phyloP scores from a whole-genome alignment of 2,113 vertebrate genomes.

The Circaetus cinerascens region DNA sequence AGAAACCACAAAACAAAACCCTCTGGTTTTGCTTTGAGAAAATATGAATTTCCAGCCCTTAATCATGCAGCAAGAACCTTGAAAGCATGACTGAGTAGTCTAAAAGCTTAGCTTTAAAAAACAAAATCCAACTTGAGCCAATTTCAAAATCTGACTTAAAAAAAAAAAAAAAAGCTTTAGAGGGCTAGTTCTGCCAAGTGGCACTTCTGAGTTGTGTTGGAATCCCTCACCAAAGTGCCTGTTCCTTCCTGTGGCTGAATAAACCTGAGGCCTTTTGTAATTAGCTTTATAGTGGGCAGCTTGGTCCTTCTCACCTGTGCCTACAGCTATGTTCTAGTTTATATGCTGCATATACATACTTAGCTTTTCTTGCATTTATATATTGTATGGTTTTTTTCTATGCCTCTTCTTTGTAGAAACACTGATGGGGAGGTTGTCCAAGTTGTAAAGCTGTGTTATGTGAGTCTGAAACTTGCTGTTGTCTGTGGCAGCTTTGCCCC shows the following conservation, averaged over 20 bases:
- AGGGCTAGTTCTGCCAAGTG: background rate
- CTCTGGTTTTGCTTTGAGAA: background rate
- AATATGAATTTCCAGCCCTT: background rate
- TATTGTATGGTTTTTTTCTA: background rate
- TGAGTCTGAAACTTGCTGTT: background rate
- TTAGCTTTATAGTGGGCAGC: background rate
- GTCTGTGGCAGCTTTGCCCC: background rate
- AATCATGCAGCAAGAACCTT: background rate
- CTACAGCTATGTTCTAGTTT: background rate
- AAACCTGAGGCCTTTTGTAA: background rate
- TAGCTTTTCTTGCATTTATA: background rate
- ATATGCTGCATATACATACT: background rate
- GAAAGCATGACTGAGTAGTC: background rate
- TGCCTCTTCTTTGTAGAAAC: background rate
- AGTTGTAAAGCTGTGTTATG: rapidly evolving
- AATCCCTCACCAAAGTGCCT: background rate
- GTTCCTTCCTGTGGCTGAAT: background rate
- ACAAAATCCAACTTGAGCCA: background rate
- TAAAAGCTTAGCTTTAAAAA: background rate
- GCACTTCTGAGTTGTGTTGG: background rate
- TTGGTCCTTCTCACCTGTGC: background rate
- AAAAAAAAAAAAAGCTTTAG: background rate
- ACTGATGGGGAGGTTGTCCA: rapidly evolving
- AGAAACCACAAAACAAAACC: background rate
- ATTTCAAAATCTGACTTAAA: background rate